These are phyloP conservation scores for Drosophila sp. DNA, from an alignment of 1,140 invertebrate species.

Conservation along the genomic window DNA sequence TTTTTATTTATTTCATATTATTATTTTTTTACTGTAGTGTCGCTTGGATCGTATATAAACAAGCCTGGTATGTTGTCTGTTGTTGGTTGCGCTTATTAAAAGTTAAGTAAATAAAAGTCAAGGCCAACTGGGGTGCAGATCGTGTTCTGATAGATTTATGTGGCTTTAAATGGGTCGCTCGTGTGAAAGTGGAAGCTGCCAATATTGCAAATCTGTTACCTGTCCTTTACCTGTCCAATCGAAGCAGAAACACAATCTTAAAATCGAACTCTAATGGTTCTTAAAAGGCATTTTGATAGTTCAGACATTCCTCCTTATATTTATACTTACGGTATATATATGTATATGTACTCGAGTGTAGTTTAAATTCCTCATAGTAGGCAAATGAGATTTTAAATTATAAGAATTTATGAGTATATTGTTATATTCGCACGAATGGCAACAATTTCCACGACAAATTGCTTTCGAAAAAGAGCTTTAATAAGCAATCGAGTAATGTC, in stretches of 20 bases:
- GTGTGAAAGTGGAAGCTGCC: constrained; percentile 51
- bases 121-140: constrained; percentile 53
- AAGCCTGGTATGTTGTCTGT: constrained; percentile 48
- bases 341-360: background rate
- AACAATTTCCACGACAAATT: constrained; percentile 38
- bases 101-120: constrained; percentile 75
- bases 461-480: constrained; percentile 28
- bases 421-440: constrained; percentile 53
- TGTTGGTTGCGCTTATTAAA: constrained; percentile 50
- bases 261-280: constrained; percentile 37
- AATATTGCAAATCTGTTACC: constrained; percentile 18
- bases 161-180: constrained; percentile 45
- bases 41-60: constrained; percentile 67
- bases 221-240: constrained; percentile 27
- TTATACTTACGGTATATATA: too few species aligned
- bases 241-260: constrained; percentile 58
- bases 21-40: constrained; percentile 39
- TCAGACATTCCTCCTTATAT: background rate
- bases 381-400: constrained; percentile 12
- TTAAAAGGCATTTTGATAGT: background rate
- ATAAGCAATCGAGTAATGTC: background rate
- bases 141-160: constrained; percentile 57
- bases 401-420: constrained; percentile 65
- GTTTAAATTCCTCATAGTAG: constrained; percentile 12
- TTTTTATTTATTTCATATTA: constrained; percentile 45